Evolutionary conservation across 2,888 invertebrate species (phyloP).

Genomic region (Lasius fuliginosus): DNA sequence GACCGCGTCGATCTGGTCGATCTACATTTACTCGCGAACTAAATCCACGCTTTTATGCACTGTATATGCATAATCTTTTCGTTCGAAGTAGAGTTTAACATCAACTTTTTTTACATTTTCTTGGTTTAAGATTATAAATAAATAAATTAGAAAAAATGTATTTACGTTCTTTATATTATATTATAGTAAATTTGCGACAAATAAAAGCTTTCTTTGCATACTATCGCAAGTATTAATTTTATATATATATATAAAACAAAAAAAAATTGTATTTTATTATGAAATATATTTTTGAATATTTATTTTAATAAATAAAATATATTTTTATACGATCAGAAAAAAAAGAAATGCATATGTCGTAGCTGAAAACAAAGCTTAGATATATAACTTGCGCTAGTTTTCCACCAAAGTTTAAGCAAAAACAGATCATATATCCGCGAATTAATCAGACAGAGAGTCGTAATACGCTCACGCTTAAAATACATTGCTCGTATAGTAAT

Average conservation of each 20-base stretch:
- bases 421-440: background rate
- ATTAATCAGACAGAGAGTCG: constrained; percentile 37
- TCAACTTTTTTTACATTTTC: background rate
- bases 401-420: constrained; percentile 6
- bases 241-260: background rate
- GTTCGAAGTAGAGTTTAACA: background rate
- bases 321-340: background rate
- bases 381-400: background rate
- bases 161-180: constrained; percentile 4
- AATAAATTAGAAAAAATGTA: background rate
- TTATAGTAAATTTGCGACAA: background rate
- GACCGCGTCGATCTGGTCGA: background rate
- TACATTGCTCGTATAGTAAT: constrained; percentile 38
- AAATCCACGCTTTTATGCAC: background rate
- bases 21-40: background rate
- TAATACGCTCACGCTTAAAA: constrained; percentile 38
- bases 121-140: constrained; percentile 3
- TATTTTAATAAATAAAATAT: background rate
- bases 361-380: background rate
- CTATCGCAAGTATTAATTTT: background rate
- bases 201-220: background rate
- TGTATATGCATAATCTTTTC: background rate
- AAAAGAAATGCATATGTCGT: background rate
- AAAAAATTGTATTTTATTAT: background rate
- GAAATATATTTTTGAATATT: background rate